Evolutionary conservation across 2,113 vertebrate genomes (phyloP).

Genomic region (Cottus gobio): DNA sequence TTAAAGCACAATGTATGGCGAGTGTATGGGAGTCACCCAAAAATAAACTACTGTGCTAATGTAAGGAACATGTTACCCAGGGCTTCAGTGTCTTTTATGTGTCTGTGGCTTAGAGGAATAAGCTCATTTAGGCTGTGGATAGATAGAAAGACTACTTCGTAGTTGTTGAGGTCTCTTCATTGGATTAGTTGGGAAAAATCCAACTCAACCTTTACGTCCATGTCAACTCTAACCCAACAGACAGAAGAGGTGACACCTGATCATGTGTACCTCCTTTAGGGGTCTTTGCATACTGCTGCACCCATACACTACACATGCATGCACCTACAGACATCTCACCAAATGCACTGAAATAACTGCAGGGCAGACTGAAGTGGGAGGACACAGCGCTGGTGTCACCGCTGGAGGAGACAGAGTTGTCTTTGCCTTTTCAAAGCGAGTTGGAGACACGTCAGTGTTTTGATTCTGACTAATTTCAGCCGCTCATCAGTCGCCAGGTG

Average conservation of each 20-base stretch:
- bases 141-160: not conserved
- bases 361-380: not conserved
- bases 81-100: not conserved
- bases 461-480: constrained; percentile 64
- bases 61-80: not conserved
- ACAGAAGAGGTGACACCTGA: not conserved
- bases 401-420: constrained; percentile 24
- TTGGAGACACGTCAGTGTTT: constrained; percentile 38
- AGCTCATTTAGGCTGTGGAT: not conserved
- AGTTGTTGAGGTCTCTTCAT: not conserved
- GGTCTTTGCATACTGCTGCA: not conserved
- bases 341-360: constrained; percentile 18
- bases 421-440: constrained; percentile 6
- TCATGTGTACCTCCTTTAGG: not conserved
- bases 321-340: not conserved
- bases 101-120: not conserved
- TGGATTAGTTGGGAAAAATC: not conserved
- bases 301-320: not conserved
- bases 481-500: constrained; percentile 54
- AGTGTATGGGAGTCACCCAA: not conserved
- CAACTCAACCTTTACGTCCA: not conserved
- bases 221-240: not conserved
- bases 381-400: constrained; percentile 26
- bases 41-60: not conserved
- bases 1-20: not conserved